Evolutionary conservation across 2,797 vertebrate genomes (phyloP).

Genomic region (Manis crassicaudata): DNA sequence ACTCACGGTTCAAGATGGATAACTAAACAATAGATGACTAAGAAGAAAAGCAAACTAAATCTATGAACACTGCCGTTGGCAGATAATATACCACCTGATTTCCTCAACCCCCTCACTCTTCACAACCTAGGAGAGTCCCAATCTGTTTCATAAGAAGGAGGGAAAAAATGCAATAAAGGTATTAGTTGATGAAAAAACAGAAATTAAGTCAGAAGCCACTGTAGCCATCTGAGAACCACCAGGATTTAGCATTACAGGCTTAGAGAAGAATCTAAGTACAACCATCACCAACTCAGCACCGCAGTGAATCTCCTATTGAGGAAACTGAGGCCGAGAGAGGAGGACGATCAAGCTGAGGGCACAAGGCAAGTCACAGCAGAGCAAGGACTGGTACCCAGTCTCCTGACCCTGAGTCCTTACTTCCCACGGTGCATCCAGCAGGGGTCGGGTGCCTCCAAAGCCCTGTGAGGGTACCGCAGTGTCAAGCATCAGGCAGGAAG

Average conservation of each 20-base stretch:
- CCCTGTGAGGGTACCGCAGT: accelerated
- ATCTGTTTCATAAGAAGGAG: background rate
- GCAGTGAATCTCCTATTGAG: background rate
- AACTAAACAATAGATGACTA: slow-evolving; percentile 18
- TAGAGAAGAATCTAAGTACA: background rate
- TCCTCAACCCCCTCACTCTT: background rate
- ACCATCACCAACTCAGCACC: background rate
- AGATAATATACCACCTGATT: accelerated
- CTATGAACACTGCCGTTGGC: background rate
- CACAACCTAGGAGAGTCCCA: background rate
- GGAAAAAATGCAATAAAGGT: background rate
- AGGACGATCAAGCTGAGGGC: background rate
- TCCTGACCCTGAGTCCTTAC: background rate
- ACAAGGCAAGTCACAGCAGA: background rate
- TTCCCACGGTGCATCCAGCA: background rate
- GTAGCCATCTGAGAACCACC: background rate
- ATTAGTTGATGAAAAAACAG: background rate
- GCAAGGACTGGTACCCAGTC: background rate
- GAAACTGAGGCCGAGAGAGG: background rate
- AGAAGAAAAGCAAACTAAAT: slow-evolving; percentile 33
- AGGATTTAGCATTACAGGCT: background rate
- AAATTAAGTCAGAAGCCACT: background rate
- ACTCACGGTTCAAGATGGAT: background rate
- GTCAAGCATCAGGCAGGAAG: background rate
- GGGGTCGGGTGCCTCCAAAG: background rate